These are phyloP conservation scores for Alces alces DNA, from an alignment of 2,113 vertebrate genomes.

Conservation along the genomic window DNA sequence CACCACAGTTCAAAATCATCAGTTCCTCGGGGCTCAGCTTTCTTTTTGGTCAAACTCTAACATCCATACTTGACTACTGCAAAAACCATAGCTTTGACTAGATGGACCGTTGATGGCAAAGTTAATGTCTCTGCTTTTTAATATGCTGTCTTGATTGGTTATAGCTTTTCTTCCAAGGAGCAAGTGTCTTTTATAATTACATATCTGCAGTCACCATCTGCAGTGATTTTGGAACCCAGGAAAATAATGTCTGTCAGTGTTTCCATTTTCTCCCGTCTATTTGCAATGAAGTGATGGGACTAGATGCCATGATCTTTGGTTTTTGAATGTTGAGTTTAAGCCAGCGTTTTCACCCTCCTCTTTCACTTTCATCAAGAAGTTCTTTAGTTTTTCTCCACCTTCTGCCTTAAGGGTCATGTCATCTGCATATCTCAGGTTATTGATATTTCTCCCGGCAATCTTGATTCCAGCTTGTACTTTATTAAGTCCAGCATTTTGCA, in stretches of 20 bases:
- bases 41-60: not conserved
- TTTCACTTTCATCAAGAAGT: not conserved
- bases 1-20: too few species aligned
- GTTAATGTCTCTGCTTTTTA: not conserved
- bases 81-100: not conserved
- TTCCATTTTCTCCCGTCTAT: not conserved
- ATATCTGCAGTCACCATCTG: not conserved
- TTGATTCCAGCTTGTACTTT: not conserved
- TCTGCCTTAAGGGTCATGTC: not conserved
- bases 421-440: not conserved
- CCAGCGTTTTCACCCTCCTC: not conserved
- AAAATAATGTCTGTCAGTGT: too few species aligned
- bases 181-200: not conserved
- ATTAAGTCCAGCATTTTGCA: not conserved
- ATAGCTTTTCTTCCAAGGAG: not conserved
- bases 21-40: too few species aligned
- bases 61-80: not conserved
- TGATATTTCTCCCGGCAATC: not conserved
- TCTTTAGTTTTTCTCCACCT: not conserved
- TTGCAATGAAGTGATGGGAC: not conserved
- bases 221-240: not conserved
- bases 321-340: not conserved
- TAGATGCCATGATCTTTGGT: too few species aligned
- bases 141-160: not conserved
- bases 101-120: not conserved